Base-by-base conservation (phyloP, 53 echinoderm and acorn worm species). In the Zoroaster sp. region DNA sequence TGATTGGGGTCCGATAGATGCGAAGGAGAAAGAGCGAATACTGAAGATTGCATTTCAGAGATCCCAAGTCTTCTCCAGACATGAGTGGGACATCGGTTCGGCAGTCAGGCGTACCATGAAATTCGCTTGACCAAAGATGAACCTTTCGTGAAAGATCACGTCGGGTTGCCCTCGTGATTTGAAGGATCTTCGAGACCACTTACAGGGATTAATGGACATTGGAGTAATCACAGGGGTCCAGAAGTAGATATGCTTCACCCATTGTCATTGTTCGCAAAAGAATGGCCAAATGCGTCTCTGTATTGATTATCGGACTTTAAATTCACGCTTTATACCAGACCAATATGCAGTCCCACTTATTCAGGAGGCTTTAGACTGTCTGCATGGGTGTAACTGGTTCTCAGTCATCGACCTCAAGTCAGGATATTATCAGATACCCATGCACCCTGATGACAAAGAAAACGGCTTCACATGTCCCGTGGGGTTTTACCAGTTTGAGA, bases 121-220 rank as follows among this genome's bases (percentile, higher is more conserved):
- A 92, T 94, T 41, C 79, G 82, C 4, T 55, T 92, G 4, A 87
- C 44, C n/a, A 82, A 94, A 49, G 65, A 92, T 10, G 49, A 69
- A 7, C 92, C 94, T 94, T 94, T 74, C 68, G 92, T 21, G 90
- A 95, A 52, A 75, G 92, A 38, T 88, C 92, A 28, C 40, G 92
- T 5, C 65, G 90, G 35, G 73, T 95, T 33, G 35, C 92, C 4
- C 86, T 88, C 5, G 88, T 5, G 90, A 90, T 25, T 31, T 92
- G 35, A 54, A 76, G 13, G 90, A 92, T 47, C 72, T 95, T 2
- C 54, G 85, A 34, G 70, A 70, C 17, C 95, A 95, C 30, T 38
- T 95, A 15, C 89, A 91, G 37, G 59, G 88, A 40, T 55, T 93
- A 37, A 4, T 77, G 6, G 86, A 91, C 37, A 51, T 72, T 18